Evolutionary conservation across 2,888 invertebrate species (phyloP).

Genomic region (Chromoteleia sp.): DNA sequence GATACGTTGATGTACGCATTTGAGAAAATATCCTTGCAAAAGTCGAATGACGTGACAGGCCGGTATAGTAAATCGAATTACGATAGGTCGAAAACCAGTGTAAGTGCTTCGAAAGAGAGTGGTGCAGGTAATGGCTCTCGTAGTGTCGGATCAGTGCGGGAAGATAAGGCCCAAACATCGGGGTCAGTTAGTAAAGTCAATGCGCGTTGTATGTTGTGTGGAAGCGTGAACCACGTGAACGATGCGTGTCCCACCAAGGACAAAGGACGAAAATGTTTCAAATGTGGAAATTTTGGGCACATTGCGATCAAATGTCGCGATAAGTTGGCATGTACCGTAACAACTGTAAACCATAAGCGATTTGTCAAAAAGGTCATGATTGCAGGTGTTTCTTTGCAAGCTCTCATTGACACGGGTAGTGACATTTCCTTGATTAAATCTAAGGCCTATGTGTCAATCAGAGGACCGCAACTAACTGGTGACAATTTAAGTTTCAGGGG

Average conservation of each 20-base stretch:
- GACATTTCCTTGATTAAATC: constrained; percentile 3
- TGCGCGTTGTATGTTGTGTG: not conserved
- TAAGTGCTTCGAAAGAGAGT: not conserved
- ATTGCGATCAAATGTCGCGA: not conserved
- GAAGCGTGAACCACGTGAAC: not conserved
- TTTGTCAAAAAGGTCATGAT: not conserved
- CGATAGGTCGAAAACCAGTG: not conserved
- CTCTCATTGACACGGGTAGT: not conserved
- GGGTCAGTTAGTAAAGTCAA: not conserved
- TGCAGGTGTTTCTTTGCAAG: not conserved
- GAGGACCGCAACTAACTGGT: not conserved
- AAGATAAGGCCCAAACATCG: not conserved
- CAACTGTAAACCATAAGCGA: not conserved
- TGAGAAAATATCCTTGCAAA: not conserved
- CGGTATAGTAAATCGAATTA: not conserved
- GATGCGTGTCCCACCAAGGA: constrained; percentile 5
- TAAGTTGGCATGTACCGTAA: not conserved
- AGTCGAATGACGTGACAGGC: no score
- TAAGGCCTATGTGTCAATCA: not conserved
- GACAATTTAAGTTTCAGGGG: not conserved
- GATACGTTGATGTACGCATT: not conserved
- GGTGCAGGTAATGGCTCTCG: not conserved
- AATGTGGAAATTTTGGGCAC: constrained; percentile 1
- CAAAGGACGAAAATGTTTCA: constrained; percentile 1
- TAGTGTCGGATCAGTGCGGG: not conserved